Base-by-base conservation (phyloP, 1,140 invertebrate species). In the Caerostris extrusa region DNA sequence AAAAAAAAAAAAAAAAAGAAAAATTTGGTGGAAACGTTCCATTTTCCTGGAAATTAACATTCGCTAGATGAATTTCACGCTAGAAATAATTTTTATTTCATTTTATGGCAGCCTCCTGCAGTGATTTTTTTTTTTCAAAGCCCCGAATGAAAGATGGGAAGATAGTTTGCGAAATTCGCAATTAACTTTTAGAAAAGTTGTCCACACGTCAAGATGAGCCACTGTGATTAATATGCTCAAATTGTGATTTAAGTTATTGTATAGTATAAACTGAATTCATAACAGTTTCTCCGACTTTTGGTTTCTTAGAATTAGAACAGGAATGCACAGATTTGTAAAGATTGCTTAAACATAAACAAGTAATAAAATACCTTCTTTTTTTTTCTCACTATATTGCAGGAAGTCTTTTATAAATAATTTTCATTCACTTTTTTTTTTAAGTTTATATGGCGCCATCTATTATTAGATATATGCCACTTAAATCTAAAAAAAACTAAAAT, bases 21-120 rank as follows among this genome's bases (percentile, higher is more conserved):
- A 19, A 19, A 34, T 34, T 10, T 19, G 50, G 69, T 50, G 69
- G 69, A 77, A 53, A 34, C 69, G 69, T 77, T 77, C 69, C 69
- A 77, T 77, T 34, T 50, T 77, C 34, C 34, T 77, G 19, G 69
- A 77, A 77, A 77, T 77, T 77, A 77, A 77, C 69, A 77, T 77
- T 19, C 69, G 12, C 69, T 34, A 34, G 69, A 77, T 77, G 14
- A 7, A 34, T 77, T 77, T 77, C 69, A 77, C 50, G 69, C 19
- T 77, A 77, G 69, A 77, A 77, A 77, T 77, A 50, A 34, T 77
- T 77, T n/a, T 77, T 77, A 77, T 77, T 77, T 77, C 69, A 77
- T 77, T 77, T 5, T 77, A 7, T 6, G 19, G 19, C 19, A 34
- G 10, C 7, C 7, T n/a, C n/a, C 19, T 50, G 34, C 69, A 3